Base-by-base conservation (phyloP, 2,797 vertebrate genomes). In the Micropoecilia bifurca region DNA sequence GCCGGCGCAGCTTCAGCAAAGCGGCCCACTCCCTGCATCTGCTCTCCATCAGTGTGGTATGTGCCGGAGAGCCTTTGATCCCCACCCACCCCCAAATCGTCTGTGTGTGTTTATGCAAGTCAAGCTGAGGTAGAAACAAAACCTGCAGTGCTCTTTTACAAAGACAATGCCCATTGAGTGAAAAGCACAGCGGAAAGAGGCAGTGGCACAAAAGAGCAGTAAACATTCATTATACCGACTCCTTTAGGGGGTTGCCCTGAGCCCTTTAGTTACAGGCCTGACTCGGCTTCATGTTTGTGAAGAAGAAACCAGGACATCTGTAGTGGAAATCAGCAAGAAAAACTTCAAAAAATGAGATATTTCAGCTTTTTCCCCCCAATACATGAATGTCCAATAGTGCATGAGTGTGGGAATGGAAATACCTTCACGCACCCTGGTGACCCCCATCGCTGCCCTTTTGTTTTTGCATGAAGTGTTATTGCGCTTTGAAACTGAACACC, bases 21-120 rank as follows among this genome's bases (percentile, higher is more conserved):
- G 87, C 86, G 80, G 86, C 86, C 93, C 89, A 92, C 93, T 94
- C 92, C 92, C 92, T 95, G 93, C 95, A 96, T 96, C 95, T 96
- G 96, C 93, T 95, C 94, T 91, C 90, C 91, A 96, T 96, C 95
- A 96, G 90, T 87, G 92, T 94, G 94, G 94, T 95, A 95, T 96
- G 94, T 93, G 92, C 90, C 73, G 90, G 80, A 92, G 82, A 92
- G 91, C 83, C 93, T 96, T 95, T 96, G 93, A 96, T 95, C 89
- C 84, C 89, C 90, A 59, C 87, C 84, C 81, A 71, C 33, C 79
- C 25, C 85, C 83, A 85, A 79, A 84, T 87, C 78, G 43, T 75
- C 61, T 77, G 73, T 80, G 79, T 88, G 79, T 86, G 61, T 87
- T 81, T 78, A 73, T 39, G 71, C 89, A 89, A 90, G 87, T 91